Evolutionary conservation across 2,888 invertebrate genomes (phyloP), one percentile per base, ranked within the genome.

Genomic region (Synanthedon formicaeformis): DNA sequence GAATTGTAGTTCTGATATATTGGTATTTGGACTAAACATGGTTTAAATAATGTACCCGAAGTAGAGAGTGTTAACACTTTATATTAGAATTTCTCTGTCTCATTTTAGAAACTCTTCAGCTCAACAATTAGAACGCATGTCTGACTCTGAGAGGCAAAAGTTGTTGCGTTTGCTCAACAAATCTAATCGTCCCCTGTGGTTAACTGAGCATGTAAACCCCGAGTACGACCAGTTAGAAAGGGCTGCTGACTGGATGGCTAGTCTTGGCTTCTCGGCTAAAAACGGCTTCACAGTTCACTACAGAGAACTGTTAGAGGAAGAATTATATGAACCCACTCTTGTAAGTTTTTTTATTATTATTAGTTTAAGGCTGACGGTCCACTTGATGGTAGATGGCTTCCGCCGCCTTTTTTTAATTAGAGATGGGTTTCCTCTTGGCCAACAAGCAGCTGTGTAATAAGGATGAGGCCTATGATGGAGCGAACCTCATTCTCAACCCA

Each of bases 261-360:
- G 92, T 58, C 79, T 96, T 16, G 95, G 95, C 0, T 89, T 91
- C 55, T 90, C 93, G 0, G 95, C 95, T 0, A 89, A 87, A 67
- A 86, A 90, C 16, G 95, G 94, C 0, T 91, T 92, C 63, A 88
- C 92, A 41, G 92, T 93, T 0, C 85, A 95, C 56, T 92, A 93
- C 71, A 89, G 92, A 58, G 92, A 93, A 60, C 87, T 93, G 1
- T 76, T 88, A 23, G 78, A 89, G 4, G 77, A 89, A 1, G 91
- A 92, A 57, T 76, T 93, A 52, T 89, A 89, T 61, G 78, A 88
- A 40, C 91, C 92, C 4, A 91, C 91, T 27, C 89, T 93, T 64
- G 93, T 93, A 72, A 89, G 85, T 73, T 56, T 34, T 14, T 16
- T 40, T 12, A 50, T 3, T 18, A 0, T 40, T 45, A 50, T 14